Conservation (phyloP, 2,888 invertebrate genomes). For the Abrostola triplasia region DNA sequence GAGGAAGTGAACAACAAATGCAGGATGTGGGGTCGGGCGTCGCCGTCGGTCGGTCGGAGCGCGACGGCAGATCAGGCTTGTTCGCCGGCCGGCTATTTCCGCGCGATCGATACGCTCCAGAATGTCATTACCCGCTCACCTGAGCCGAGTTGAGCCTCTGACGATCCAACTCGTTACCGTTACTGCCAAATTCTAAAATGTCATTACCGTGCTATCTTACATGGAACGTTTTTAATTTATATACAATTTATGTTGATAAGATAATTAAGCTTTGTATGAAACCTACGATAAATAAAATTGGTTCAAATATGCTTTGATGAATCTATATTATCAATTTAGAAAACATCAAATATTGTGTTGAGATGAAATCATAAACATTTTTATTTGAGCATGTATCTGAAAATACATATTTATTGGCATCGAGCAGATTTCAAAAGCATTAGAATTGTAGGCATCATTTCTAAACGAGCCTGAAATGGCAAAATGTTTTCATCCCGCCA, state of each 20-base stretch:
- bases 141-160: slow-evolving; percentile 52
- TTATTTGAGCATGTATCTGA: neutral
- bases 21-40: slow-evolving; percentile 34
- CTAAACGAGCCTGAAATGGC: slow-evolving; percentile 21
- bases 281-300: neutral
- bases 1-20: slow-evolving; percentile 46
- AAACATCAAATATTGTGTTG: no score
- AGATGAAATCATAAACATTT: neutral
- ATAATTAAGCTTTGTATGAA: neutral
- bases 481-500: slow-evolving; percentile 9
- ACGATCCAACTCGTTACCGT: slow-evolving; percentile 52
- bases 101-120: slow-evolving; percentile 70
- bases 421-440: slow-evolving; percentile 9
- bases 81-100: slow-evolving; percentile 62
- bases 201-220: slow-evolving; percentile 29
- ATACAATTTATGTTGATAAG: slow-evolving; percentile 16
- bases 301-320: neutral
- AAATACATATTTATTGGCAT: slow-evolving; percentile 20
- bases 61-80: slow-evolving; percentile 48
- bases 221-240: slow-evolving; percentile 13
- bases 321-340: neutral
- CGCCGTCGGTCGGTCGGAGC: slow-evolving; percentile 20
- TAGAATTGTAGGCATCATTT: slow-evolving; percentile 13
- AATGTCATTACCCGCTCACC: slow-evolving; percentile 73
- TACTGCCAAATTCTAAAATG: slow-evolving; percentile 44